Evolutionary conservation across 2,888 invertebrate species (phyloP).

Genomic region (Dynastes maya): DNA sequence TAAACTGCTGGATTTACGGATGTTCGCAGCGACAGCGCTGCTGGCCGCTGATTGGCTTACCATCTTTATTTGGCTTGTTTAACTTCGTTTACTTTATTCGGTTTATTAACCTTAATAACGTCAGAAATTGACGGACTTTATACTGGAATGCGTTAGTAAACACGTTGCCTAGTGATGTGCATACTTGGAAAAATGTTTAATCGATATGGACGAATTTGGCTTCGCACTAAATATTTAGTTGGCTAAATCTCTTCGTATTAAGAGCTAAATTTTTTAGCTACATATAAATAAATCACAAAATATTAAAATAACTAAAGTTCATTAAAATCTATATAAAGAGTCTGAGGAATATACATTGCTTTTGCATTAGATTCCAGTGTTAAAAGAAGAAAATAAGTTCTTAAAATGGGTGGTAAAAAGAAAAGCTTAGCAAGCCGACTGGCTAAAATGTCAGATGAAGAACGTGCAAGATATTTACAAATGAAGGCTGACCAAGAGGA

Average conservation of each 20-base stretch:
- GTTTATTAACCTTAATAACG: no score
- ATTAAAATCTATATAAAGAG: no score
- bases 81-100: no score
- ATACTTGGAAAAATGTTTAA: background rate
- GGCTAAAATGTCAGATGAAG: slow-evolving; percentile 89
- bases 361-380: no score
- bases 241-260: no score
- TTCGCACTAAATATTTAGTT: no score
- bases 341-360: no score
- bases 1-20: background rate
- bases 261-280: no score
- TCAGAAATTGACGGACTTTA: no score
- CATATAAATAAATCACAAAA: background rate
- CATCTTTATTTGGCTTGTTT: no score
- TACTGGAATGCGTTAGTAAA: no score
- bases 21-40: background rate
- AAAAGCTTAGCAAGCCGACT: slow-evolving; percentile 83
- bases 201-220: background rate
- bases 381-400: background rate
- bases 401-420: slow-evolving; percentile 67
- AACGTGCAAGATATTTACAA: slow-evolving; percentile 85
- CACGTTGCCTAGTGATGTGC: background rate
- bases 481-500: slow-evolving; percentile 88
- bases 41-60: background rate
- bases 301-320: background rate